A percentile compares a stretch with the other conserved stretches of the same genome.
Evolutionary conservation across 1,140 invertebrate genomes (phyloP).

Genomic region (Paraescarpia echinospica): DNA sequence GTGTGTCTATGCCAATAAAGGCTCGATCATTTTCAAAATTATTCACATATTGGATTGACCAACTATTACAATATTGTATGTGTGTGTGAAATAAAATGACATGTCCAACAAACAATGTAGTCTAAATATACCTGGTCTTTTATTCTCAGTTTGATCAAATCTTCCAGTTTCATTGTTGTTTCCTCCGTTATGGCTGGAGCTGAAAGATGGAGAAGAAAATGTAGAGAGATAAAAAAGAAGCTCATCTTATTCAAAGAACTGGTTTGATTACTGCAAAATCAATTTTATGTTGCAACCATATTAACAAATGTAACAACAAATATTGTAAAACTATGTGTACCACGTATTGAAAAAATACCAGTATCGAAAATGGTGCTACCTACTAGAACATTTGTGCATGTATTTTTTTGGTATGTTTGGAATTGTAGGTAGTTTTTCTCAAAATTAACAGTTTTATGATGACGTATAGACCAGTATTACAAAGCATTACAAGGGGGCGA

Average conservation of each 20-base stretch:
- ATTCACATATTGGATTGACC: no score
- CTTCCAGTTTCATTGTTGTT: constrained; percentile 83
- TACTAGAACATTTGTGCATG: no score
- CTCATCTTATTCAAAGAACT: not conserved
- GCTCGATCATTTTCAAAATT: no score
- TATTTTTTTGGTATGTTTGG: no score
- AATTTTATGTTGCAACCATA: not conserved
- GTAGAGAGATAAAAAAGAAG: not conserved
- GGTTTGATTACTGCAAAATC: not conserved
- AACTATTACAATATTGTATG: not conserved
- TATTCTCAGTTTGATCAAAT: constrained; percentile 86
- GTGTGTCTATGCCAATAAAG: no score
- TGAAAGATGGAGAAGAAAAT: constrained; percentile 34
- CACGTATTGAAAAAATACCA: no score
- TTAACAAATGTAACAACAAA: not conserved
- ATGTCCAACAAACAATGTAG: not conserved
- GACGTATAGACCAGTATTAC: no score
- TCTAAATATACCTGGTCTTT: constrained; percentile 72
- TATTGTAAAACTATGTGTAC: no score
- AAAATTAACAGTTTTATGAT: no score
- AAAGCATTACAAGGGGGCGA: no score
- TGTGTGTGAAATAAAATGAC: not conserved
- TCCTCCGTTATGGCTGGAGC: constrained; percentile 90
- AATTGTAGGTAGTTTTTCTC: no score
- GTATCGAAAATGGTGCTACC: no score